A percentile compares a stretch with the other conserved stretches of the same genome.
Conservation (phyloP, 2,797 vertebrate genomes). For the Gymnothorax javanicus region DNA sequence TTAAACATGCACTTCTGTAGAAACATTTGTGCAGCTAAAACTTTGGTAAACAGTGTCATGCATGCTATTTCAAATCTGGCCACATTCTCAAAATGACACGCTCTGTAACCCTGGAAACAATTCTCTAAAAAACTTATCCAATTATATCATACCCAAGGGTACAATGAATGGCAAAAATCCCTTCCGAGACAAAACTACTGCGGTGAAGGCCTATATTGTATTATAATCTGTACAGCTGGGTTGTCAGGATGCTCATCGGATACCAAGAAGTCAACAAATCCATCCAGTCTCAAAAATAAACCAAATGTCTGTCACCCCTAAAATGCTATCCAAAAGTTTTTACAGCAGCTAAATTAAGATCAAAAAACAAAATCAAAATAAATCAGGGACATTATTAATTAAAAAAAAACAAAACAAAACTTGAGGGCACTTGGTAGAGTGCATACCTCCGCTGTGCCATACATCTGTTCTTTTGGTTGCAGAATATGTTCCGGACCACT, state of each 20-base stretch:
- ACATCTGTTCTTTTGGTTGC: too few relatives aligned
- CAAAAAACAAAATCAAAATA: too few relatives aligned
- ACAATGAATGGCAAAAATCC: background rate
- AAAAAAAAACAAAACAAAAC: too few relatives aligned
- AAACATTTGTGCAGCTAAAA: background rate
- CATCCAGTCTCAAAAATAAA: background rate
- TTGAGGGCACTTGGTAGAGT: too few relatives aligned
- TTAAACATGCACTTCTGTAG: background rate
- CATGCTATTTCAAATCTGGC: background rate
- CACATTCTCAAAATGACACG: background rate
- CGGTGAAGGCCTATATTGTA: background rate
- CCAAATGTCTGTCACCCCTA: background rate
- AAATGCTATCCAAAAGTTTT: background rate
- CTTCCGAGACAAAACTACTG: background rate
- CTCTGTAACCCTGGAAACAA: background rate
- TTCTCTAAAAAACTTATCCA: background rate
- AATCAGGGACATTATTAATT: too few relatives aligned
- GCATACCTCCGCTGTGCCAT: too few relatives aligned
- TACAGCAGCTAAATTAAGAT: too few relatives aligned
- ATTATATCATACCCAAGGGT: background rate
- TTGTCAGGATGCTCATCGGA: background rate
- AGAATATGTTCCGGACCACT: too few relatives aligned
- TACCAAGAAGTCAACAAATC: background rate
- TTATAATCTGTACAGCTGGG: background rate
- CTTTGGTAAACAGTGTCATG: background rate